These are phyloP conservation scores for Suricata suricatta DNA, from an alignment of 2,113 vertebrate genomes.

Conservation along the genomic window DNA sequence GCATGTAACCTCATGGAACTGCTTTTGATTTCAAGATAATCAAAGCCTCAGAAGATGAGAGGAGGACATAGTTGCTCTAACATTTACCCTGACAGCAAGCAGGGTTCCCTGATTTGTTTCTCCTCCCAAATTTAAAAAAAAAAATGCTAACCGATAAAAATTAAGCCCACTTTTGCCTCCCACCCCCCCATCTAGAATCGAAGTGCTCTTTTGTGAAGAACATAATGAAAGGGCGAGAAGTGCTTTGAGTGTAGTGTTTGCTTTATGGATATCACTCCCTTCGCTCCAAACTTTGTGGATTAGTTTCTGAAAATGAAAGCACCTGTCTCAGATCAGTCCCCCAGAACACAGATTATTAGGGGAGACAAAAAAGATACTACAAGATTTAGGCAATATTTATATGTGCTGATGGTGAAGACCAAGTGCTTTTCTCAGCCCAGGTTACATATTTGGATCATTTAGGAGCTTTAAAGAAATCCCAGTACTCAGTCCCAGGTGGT, in stretches of 20 bases:
- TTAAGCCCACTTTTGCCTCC: not conserved
- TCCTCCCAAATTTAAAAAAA: not conserved
- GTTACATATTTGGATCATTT: not conserved
- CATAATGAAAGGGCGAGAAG: not conserved
- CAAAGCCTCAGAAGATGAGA: not conserved
- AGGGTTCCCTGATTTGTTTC: not conserved
- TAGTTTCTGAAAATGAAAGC: constrained; percentile 16
- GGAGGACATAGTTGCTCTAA: not conserved
- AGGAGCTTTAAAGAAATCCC: not conserved
- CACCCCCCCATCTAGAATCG: not conserved
- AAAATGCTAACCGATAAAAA: not conserved
- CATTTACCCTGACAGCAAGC: not conserved
- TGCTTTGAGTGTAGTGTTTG: not conserved
- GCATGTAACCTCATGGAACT: not conserved
- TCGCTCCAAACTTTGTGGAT: not conserved
- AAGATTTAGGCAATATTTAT: not conserved
- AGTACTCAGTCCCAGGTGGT: not conserved
- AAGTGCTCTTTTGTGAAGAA: not conserved
- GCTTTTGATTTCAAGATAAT: not conserved
- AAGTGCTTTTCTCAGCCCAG: not conserved
- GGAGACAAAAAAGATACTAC: not conserved
- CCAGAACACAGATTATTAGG: not conserved
- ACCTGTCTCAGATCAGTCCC: not conserved
- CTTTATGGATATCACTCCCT: not conserved
- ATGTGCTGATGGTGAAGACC: not conserved